Conservation (phyloP, 2,113 vertebrate species). For the Tamias sibiricus region DNA sequence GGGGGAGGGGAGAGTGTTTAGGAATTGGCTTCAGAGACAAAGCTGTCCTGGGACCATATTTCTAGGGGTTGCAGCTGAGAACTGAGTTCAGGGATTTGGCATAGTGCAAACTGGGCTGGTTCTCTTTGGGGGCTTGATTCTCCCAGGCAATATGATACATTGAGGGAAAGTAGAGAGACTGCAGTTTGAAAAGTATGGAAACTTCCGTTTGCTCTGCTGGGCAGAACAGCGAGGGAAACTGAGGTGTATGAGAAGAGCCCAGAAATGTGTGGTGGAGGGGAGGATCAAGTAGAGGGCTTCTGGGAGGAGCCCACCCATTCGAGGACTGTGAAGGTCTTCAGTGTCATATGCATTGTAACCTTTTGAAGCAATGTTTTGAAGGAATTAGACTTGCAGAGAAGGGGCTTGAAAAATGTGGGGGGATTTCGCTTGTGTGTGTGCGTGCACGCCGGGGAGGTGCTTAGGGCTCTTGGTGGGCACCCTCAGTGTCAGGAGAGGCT, state of each 20-base stretch:
- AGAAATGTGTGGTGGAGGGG: neutral
- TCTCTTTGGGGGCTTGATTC: neutral
- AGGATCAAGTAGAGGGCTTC: fast-evolving
- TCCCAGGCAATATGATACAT: neutral
- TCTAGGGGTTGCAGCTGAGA: neutral
- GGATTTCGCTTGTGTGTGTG: neutral
- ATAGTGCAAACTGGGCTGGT: fast-evolving
- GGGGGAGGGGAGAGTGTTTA: neutral
- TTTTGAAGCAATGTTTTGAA: neutral
- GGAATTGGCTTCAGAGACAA: neutral
- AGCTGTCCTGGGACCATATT: neutral
- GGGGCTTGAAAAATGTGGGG: neutral
- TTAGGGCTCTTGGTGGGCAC: neutral
- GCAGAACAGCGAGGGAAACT: neutral
- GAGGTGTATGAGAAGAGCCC: neutral
- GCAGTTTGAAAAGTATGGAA: neutral
- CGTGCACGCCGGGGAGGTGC: too few species aligned
- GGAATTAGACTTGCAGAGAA: neutral
- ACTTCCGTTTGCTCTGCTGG: neutral
- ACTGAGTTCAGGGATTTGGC: neutral
- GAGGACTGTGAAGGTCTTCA: neutral
- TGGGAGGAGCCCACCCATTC: neutral
- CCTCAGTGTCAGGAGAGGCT: neutral
- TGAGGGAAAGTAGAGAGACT: neutral
- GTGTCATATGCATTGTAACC: neutral